These are phyloP conservation scores for Porites cylindrica DNA, from an alignment of 92 coral and sea anemone species.

Conservation along the genomic window DNA sequence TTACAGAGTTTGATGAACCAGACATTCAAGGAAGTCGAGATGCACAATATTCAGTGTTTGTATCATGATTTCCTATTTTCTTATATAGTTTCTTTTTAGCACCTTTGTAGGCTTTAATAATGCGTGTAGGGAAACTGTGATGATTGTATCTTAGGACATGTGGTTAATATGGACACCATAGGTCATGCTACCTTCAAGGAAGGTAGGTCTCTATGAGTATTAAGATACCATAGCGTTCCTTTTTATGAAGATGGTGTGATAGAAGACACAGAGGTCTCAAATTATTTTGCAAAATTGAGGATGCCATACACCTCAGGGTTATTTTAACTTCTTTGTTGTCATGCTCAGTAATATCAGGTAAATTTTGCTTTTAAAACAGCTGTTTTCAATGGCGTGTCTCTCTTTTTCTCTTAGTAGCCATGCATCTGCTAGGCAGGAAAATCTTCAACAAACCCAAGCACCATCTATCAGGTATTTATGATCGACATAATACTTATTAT, in stretches of 20 bases:
- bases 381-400: no score
- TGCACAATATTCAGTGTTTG: conserved; percentile 18
- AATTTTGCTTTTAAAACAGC: no score
- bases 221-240: no score
- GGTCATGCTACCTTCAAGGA: not conserved
- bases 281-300: not conserved
- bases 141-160: not conserved
- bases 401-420: no score
- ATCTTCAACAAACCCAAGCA: no score
- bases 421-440: no score
- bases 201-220: no score
- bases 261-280: no score
- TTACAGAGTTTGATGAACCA: conserved; percentile 7
- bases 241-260: no score
- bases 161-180: not conserved
- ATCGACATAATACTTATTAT: no score
- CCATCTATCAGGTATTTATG: no score
- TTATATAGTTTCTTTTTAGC: not conserved
- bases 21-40: conserved; percentile 11
- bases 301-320: not conserved
- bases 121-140: conserved; percentile 8
- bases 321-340: not conserved
- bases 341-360: no score
- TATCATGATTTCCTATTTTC: not conserved
- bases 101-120: not conserved